Evolutionary conservation across 2,113 vertebrate genomes (phyloP).

Genomic region (Gymnarchus niloticus): DNA sequence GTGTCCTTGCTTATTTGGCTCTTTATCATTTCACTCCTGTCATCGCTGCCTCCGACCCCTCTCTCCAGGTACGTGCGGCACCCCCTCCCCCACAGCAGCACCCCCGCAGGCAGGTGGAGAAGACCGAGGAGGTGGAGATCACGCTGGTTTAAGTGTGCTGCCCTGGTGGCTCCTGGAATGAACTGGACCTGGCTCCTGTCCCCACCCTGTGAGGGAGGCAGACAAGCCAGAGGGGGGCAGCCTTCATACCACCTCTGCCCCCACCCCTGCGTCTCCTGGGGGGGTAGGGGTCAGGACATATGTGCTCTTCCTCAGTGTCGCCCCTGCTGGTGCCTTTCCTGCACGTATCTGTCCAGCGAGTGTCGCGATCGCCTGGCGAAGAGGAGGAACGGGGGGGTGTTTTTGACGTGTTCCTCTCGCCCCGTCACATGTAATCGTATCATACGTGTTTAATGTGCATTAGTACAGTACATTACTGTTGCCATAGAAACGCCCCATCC

Average conservation of each 20-base stretch:
- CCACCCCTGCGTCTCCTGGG: conserved; percentile 19
- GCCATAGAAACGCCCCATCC: conserved; percentile 77
- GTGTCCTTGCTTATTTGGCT: background rate
- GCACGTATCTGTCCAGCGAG: conserved; percentile 30
- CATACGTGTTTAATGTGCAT: conserved; percentile 72
- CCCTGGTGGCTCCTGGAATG: conserved; percentile 30
- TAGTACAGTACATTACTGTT: conserved; percentile 99
- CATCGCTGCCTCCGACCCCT: background rate
- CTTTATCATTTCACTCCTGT: background rate
- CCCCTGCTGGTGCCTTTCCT: conserved; percentile 69
- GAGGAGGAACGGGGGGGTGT: conserved; percentile 41
- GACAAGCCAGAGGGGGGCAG: conserved; percentile 19
- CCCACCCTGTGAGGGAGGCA: background rate
- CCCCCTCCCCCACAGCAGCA: conserved; percentile 91
- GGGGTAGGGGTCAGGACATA: background rate
- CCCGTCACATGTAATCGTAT: conserved; percentile 58
- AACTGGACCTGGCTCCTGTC: conserved; percentile 37
- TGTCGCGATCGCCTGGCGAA: conserved; percentile 32
- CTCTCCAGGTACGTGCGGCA: conserved; percentile 83
- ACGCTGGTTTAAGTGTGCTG: conserved; percentile 78
- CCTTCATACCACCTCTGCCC: conserved; percentile 13
- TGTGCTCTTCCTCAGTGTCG: conserved; percentile 41
- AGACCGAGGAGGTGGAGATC: conserved; percentile 94
- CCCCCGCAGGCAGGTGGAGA: conserved; percentile 74
- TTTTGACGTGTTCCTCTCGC: conserved; percentile 39